phyloP scores from a whole-genome alignment of 2,113 vertebrate species.

The Archocentrus centrarchus region DNA sequence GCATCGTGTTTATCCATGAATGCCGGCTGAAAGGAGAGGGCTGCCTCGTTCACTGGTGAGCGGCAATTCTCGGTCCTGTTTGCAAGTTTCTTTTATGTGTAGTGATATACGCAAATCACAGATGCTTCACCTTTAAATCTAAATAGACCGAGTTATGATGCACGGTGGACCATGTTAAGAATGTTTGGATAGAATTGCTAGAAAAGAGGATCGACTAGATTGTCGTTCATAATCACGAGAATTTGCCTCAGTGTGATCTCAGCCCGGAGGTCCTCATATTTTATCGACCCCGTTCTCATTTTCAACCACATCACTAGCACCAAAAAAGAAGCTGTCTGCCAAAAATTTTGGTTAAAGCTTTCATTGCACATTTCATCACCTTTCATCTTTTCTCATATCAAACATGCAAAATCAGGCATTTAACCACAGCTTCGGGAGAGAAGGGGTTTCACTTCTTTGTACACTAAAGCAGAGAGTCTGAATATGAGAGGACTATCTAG shows the following conservation, averaged over 20 bases:
- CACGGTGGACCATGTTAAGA: neutral
- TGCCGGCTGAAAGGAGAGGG: constrained; percentile 87
- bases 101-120: neutral
- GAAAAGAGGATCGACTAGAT: neutral
- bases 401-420: constrained; percentile 39
- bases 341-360: constrained; percentile 10
- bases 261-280: constrained; percentile 9
- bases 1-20: constrained; percentile 91
- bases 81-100: no score
- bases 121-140: no score
- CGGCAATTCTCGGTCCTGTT: neutral
- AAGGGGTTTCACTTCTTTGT: constrained; percentile 55
- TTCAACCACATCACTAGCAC: constrained; percentile 59
- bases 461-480: constrained; percentile 23
- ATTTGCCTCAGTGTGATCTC: neutral
- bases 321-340: constrained; percentile 8
- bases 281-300: constrained; percentile 36
- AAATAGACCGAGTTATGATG: neutral
- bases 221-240: neutral
- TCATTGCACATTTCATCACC: constrained; percentile 35
- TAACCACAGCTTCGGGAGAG: constrained; percentile 42
- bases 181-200: no score
- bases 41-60: constrained; percentile 94
- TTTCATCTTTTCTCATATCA: constrained; percentile 61
- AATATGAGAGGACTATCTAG: neutral